phyloP scores from a whole-genome alignment of 2,797 vertebrate species.

The Bucorvus abyssinicus region DNA sequence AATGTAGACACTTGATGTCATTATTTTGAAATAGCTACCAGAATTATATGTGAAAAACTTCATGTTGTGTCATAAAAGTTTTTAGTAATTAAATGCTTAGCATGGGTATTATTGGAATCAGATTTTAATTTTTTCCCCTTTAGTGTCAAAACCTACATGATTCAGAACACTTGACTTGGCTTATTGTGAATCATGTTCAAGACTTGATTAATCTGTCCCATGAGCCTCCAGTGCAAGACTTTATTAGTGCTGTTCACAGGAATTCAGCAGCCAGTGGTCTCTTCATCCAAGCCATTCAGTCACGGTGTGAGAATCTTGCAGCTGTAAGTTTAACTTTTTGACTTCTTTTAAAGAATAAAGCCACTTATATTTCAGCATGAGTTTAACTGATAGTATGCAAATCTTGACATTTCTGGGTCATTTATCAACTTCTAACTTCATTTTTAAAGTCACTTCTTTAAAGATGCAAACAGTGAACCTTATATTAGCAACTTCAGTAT shows the following conservation, averaged over 20 bases:
- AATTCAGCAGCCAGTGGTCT: slow-evolving; percentile 97
- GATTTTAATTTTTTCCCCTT: background rate
- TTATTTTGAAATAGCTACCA: background rate
- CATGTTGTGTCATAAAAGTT: background rate
- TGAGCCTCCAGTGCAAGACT: slow-evolving; percentile 97
- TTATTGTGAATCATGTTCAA: slow-evolving; percentile 95
- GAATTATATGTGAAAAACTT: background rate
- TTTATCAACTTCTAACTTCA: background rate
- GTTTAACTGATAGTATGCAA: background rate
- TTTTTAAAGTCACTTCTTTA: background rate
- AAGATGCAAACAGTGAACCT: background rate
- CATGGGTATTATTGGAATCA: background rate
- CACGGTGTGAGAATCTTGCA: slow-evolving; percentile 94
- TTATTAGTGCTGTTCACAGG: slow-evolving; percentile 95
- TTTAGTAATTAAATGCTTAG: background rate
- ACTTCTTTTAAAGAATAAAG: background rate
- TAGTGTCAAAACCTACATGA: slow-evolving; percentile 99
- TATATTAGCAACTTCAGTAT: background rate
- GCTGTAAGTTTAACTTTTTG: slow-evolving; percentile 73
- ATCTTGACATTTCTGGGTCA: slow-evolving; percentile 29
- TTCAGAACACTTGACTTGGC: slow-evolving; percentile 96
- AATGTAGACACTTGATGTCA: background rate
- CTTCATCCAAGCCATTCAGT: slow-evolving; percentile 98
- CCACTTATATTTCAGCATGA: background rate
- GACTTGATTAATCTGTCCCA: slow-evolving; percentile 94